These are phyloP conservation scores for Eciton burchellii DNA, from an alignment of 1,140 invertebrate genomes.

Conservation along the genomic window DNA sequence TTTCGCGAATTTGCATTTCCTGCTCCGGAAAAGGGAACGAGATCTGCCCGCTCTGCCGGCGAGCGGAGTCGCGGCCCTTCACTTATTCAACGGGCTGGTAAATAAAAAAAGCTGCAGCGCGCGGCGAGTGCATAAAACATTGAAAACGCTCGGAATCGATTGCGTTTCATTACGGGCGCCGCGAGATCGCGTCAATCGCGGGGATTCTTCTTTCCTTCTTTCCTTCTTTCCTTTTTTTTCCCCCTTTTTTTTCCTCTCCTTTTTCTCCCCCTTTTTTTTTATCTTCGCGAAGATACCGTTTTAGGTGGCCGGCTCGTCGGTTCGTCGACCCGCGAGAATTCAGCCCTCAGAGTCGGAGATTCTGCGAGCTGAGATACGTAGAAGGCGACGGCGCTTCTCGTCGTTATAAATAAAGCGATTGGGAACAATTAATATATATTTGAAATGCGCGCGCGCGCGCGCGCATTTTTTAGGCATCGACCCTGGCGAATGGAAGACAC, in stretches of 20 bases:
- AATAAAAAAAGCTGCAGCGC: conserved; percentile 72
- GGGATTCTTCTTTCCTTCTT: too few species aligned
- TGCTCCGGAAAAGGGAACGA: not conserved
- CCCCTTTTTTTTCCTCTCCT: too few species aligned
- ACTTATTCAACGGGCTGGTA: conserved; percentile 84
- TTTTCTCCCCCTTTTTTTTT: too few species aligned
- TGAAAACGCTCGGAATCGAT: conserved; percentile 49
- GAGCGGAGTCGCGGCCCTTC: conserved; percentile 84
- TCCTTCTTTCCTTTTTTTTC: too few species aligned
- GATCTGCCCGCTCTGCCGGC: conserved; percentile 58
- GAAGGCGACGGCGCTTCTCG: conserved; percentile 54
- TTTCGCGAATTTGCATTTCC: conserved; percentile 28
- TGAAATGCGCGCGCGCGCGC: conserved; percentile 13
- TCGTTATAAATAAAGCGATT: conserved; percentile 62
- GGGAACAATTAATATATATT: conserved; percentile 60
- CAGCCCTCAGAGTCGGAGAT: conserved; percentile 55
- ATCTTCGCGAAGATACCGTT: conserved; percentile 55
- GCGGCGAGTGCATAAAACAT: conserved; percentile 49
- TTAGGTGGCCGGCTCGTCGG: conserved; percentile 52
- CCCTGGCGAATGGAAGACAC: conserved; percentile 53
- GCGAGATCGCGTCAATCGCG: conserved; percentile 50
- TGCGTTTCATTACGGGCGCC: conserved; percentile 58
- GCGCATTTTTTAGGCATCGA: conserved; percentile 50
- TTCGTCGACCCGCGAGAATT: conserved; percentile 58
- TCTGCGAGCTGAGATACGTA: conserved; percentile 55